A percentile compares a stretch with the other conserved stretches of the same genome.
phyloP scores from a whole-genome alignment of 2,113 vertebrate genomes.

The Zosterops borbonicus region DNA sequence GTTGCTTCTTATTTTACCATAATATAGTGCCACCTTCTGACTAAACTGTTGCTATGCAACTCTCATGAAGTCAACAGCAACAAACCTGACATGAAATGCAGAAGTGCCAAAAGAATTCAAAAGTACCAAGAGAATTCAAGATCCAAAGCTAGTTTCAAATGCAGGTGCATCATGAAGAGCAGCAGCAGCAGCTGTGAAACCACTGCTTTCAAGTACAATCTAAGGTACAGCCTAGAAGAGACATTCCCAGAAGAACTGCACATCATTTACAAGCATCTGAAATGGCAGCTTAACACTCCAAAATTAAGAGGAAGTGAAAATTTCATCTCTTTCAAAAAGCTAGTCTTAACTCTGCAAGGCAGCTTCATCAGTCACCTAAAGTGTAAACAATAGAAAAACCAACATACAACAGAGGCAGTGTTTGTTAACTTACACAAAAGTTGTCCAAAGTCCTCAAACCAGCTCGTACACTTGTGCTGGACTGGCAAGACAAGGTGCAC shows the following conservation, averaged over 20 bases:
- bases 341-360: neutral
- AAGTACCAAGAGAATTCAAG: neutral
- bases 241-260: neutral
- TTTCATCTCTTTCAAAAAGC: neutral
- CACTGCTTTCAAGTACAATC: neutral
- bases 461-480: neutral
- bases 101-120: neutral
- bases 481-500: neutral
- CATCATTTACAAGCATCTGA: neutral
- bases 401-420: neutral
- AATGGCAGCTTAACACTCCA: neutral
- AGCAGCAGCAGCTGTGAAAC: neutral
- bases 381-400: neutral
- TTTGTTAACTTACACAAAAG: neutral
- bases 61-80: neutral
- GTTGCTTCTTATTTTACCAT: neutral
- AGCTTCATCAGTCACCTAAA: neutral
- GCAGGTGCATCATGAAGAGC: neutral
- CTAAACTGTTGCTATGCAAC: neutral
- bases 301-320: neutral
- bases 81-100: neutral
- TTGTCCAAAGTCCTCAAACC: neutral
- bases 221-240: neutral
- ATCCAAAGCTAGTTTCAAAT: neutral
- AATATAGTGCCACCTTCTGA: conserved; percentile 24